A percentile compares a stretch with the other conserved stretches of the same genome.
phyloP scores from a whole-genome alignment of 2,797 vertebrate species.

The Oreochromis mossambicus region DNA sequence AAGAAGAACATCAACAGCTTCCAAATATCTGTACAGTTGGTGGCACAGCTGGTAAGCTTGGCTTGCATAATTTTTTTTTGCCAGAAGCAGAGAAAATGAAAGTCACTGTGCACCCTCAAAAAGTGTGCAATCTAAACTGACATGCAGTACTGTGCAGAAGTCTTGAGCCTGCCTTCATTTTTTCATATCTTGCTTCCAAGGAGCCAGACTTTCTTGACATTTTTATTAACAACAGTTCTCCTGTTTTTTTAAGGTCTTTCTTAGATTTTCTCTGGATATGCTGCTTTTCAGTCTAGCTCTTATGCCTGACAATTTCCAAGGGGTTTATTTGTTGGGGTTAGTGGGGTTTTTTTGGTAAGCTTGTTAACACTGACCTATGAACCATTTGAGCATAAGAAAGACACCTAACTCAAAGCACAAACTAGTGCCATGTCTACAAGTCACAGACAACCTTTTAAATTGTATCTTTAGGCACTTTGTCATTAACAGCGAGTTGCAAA shows the following conservation, averaged over 20 bases:
- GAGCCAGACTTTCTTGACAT: neutral
- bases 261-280: neutral
- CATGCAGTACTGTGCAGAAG: neutral
- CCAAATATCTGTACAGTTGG: neutral
- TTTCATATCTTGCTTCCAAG: neutral
- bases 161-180: neutral
- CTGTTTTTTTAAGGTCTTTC: neutral
- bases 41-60: neutral
- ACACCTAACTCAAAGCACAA: neutral
- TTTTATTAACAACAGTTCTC: neutral
- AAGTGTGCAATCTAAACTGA: neutral
- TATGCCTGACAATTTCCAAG: neutral
- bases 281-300: neutral
- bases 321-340: neutral
- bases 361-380: neutral
- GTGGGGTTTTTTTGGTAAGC: rapidly evolving
- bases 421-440: neutral
- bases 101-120: neutral
- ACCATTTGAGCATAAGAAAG: neutral
- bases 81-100: neutral
- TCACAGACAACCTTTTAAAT: neutral
- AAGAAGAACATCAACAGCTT: neutral
- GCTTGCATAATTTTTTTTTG: neutral
- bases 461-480: neutral
- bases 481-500: neutral